Base-by-base conservation (phyloP, 2,888 invertebrate genomes). In the Spodoptera picta region DNA sequence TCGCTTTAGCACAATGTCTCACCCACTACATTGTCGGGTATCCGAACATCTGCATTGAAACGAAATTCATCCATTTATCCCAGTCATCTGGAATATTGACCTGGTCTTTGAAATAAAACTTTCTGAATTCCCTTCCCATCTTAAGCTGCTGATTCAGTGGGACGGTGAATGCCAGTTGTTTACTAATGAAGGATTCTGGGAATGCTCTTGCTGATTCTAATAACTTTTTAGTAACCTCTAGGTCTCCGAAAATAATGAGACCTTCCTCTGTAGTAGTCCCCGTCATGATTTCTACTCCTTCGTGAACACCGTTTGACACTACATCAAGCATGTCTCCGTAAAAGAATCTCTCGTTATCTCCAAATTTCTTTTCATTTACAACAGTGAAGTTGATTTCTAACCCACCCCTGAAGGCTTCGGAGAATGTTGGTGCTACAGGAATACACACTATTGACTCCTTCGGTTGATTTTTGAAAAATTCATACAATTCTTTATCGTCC, bases 231-330 rank as follows among this genome's bases (percentile, higher is more conserved):
- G 57, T 11, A 36, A 19, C 4, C n/a, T 75, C 50, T 60, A 19
- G 60, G 42, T 63, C 52, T 1, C 31, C 46, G 2, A 78, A 54
- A 9, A 5, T 47, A 23, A 84, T 47, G 0, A 84, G n/a, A n/a
- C 97, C 97, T 90, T 97, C 97, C 52, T 96, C 95, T 1, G 95
- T 93, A 10, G 96, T 97, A 4, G 96, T 86, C 11, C 97, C 97
- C 9, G 96, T 92, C 85, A 97, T 96, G 86, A 97, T 95, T 0
- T 97, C 97, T 1, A 96, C 92, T 11, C 79, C 86, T 50, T 86
- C 80, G 45, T 95, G 89, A 19, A 90, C 90, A n/a, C 95, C 95
- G 12, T 90, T 85, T 65, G 91, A 88, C 14, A 92, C 71, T 24
- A 85, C 83, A 43, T 95, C 89, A 50, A 70, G 61, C 0, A 83